Conservation (phyloP, 2,797 vertebrate species). For the Myotis planiceps region DNA sequence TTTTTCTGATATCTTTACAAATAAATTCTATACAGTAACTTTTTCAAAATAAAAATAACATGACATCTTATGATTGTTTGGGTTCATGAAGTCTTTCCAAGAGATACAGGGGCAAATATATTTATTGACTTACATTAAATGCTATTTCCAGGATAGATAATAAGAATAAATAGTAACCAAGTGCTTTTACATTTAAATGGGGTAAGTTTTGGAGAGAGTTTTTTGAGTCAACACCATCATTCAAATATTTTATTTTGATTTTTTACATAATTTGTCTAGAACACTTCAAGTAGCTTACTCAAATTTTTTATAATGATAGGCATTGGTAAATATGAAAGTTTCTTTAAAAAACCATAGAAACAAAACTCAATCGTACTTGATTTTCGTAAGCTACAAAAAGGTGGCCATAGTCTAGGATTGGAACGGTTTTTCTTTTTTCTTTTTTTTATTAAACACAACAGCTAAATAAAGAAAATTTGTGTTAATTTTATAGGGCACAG, state of each 20-base stretch:
- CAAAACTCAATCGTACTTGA: slow-evolving; percentile 14
- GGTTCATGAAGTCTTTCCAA: slow-evolving; percentile 29
- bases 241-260: slow-evolving; percentile 30
- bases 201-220: background rate
- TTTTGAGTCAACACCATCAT: background rate
- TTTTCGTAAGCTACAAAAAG: slow-evolving; percentile 32
- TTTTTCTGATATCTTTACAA: slow-evolving; percentile 20
- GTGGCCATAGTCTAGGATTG: slow-evolving; percentile 16
- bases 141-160: background rate
- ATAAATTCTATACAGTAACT: slow-evolving; percentile 17
- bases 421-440: background rate
- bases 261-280: background rate
- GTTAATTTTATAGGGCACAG: background rate
- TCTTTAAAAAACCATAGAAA: slow-evolving; percentile 27
- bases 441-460: slow-evolving; percentile 28
- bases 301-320: slow-evolving; percentile 44
- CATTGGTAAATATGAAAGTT: background rate
- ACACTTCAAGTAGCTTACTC: slow-evolving; percentile 7
- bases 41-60: slow-evolving; percentile 39
- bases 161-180: slow-evolving; percentile 19
- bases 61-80: background rate
- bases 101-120: background rate
- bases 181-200: slow-evolving; percentile 30
- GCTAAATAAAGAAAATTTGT: slow-evolving; percentile 16
- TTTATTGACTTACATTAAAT: slow-evolving; percentile 41